Percentiles rank a stretch among this genome's conserved stretches.
Evolutionary conservation across 1,140 invertebrate species (phyloP).

Genomic region (Psilanteris sp.): DNA sequence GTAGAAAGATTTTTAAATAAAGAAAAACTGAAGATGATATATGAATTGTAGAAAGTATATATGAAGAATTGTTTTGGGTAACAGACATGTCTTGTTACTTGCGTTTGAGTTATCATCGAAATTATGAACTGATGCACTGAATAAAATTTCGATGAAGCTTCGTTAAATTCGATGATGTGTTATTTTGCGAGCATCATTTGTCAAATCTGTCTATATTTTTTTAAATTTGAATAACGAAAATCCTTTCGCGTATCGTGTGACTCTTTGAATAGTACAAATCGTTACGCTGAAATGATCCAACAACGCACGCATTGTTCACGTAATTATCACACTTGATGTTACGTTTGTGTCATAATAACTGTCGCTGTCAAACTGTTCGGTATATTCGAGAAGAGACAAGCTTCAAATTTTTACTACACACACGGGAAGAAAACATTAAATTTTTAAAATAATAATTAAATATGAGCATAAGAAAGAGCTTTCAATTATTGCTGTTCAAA

Average conservation of each 20-base stretch:
- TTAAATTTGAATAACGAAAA: conserved; percentile 27
- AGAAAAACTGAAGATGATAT: conserved; percentile 20
- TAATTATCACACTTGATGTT: conserved; percentile 56
- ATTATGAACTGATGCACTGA: conserved; percentile 2
- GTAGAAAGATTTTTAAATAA: conserved; percentile 51
- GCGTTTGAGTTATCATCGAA: conserved; percentile 22
- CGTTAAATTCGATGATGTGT: conserved; percentile 28
- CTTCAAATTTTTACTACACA: conserved; percentile 56
- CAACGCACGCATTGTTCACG: conserved; percentile 55
- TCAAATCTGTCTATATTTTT: conserved; percentile 40
- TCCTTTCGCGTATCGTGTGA: conserved; percentile 30
- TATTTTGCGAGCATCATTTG: conserved; percentile 44
- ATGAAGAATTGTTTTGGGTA: conserved; percentile 47
- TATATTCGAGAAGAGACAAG: conserved; percentile 35
- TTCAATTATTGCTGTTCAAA: too few species aligned
- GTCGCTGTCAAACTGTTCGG: conserved; percentile 24
- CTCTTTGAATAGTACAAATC: conserved; percentile 59
- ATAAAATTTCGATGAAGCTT: conserved; percentile 28
- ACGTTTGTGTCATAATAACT: conserved; percentile 61
- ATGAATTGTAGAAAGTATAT: conserved; percentile 58
- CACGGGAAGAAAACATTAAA: too few species aligned
- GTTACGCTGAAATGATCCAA: conserved; percentile 50
- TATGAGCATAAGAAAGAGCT: too few species aligned
- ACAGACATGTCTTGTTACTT: conserved; percentile 26
- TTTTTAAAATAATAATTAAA: too few species aligned